phyloP scores from a whole-genome alignment of 2,113 vertebrate species.

The Epinephelus lanceolatus region DNA sequence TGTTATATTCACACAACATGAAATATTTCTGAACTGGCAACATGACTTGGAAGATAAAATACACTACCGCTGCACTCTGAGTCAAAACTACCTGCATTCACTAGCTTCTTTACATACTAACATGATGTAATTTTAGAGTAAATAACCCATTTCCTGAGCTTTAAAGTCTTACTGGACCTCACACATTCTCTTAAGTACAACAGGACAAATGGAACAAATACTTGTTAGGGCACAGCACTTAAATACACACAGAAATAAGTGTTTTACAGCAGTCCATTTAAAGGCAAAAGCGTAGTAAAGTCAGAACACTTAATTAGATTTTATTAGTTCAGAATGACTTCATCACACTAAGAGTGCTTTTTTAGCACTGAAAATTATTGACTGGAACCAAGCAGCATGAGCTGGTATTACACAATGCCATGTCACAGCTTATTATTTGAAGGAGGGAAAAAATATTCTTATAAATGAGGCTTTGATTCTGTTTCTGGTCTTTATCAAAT shows the following conservation, averaged over 20 bases:
- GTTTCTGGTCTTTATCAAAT: neutral
- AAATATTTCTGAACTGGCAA: neutral
- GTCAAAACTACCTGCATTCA: neutral
- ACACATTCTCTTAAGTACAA: neutral
- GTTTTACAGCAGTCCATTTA: slow-evolving; percentile 10
- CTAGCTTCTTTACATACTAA: slow-evolving; percentile 1
- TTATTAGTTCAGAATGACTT: slow-evolving; percentile 31
- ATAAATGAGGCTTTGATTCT: neutral
- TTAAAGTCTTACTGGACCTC: neutral
- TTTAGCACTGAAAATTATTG: slow-evolving; percentile 46
- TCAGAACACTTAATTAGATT: slow-evolving; percentile 9
- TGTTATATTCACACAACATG: neutral
- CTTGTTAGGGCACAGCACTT: neutral
- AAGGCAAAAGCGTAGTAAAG: neutral
- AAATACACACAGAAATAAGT: neutral
- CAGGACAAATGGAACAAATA: neutral
- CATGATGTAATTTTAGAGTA: neutral
- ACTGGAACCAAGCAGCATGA: slow-evolving; percentile 20
- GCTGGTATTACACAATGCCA: neutral
- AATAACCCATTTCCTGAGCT: neutral
- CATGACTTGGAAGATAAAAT: neutral
- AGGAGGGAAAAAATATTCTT: neutral
- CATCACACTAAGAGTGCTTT: slow-evolving; percentile 37
- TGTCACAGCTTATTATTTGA: neutral
- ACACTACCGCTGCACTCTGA: neutral